Evolutionary conservation across 2,797 vertebrate genomes (phyloP), one percentile per base, ranked within the genome.

Genomic region (Sebastes baramenuke): DNA sequence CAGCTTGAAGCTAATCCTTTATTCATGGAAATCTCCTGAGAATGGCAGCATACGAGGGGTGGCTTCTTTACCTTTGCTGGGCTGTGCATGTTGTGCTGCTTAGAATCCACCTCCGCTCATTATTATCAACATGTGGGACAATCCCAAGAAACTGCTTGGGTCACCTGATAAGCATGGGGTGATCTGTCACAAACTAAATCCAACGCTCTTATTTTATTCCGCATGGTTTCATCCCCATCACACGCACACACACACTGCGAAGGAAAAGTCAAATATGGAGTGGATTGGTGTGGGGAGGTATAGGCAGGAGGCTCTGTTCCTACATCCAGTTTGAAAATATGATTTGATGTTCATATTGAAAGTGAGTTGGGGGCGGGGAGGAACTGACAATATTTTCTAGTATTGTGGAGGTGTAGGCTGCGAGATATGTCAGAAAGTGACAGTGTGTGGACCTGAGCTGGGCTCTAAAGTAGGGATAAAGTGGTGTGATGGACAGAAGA

Each of bases 401-500:
- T 88, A 85, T 88, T 95, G 87, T 90, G 2, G 77, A 93, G 93
- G 85, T 94, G 88, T 90, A 92, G 92, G 89, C 92, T 92, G 91
- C 66, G 30, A 82, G 90, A 93, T 81, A 78, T 94, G 95, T 95
- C 94, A 95, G 83, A 87, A 93, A 91, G 93, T 95, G 94, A 95
- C 94, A 95, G 91, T 76, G 82, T 94, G 90, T 88, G 91, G 93
- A 95, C 93, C 91, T 87, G 91, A 94, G 93, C 93, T 87, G 92
- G 86, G 93, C 93, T 94, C 88, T 73, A 91, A 94, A 95, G 93
- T 78, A 90, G 89, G 94, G 93, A 95, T 95, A 92, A 94, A 90
- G 86, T 86, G 76, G 62, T 79, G 79, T 95, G 94, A 96, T 95
- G 92, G 95, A 95, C 95, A 95, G 93, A 93, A 94, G 93, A 95